A percentile compares a stretch with the other conserved stretches of the same genome.
phyloP scores from a whole-genome alignment of 2,888 invertebrate species.

The Cylloceria caligata region DNA sequence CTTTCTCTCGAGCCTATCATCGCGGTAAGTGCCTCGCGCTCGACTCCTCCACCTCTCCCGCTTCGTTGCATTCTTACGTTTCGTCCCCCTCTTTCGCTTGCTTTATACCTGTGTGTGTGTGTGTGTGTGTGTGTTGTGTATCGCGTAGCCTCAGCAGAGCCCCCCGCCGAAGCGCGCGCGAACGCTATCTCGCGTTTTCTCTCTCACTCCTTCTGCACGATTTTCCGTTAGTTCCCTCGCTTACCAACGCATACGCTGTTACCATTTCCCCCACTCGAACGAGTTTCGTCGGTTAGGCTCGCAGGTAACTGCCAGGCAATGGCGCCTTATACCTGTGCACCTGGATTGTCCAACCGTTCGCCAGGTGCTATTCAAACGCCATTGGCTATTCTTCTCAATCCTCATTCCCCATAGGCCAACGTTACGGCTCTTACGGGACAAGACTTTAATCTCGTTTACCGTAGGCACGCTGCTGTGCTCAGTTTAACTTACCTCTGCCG shows the following conservation, averaged over 20 bases:
- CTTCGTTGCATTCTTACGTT: slow-evolving; percentile 52
- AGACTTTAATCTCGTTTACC: slow-evolving; percentile 83
- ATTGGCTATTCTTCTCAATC: slow-evolving; percentile 68
- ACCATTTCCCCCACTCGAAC: slow-evolving; percentile 10
- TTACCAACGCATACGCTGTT: not conserved
- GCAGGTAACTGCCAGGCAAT: slow-evolving; percentile 77
- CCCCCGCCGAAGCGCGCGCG: slow-evolving; percentile 22
- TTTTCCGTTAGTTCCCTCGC: slow-evolving; percentile 16
- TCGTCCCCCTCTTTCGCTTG: slow-evolving; percentile 31
- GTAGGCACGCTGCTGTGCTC: slow-evolving; percentile 79
- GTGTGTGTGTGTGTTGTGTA: too few relatives aligned
- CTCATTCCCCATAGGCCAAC: slow-evolving; percentile 26
- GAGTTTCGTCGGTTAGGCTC: slow-evolving; percentile 44
- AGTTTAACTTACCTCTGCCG: slow-evolving; percentile 82
- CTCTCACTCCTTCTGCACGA: slow-evolving; percentile 47
- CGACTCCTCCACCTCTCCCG: slow-evolving; percentile 28
- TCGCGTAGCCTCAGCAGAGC: slow-evolving; percentile 27
- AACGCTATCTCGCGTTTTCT: slow-evolving; percentile 28
- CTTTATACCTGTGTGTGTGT: slow-evolving; percentile 8
- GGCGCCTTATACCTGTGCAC: slow-evolving; percentile 78
- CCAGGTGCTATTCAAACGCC: slow-evolving; percentile 72
- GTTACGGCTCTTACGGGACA: slow-evolving; percentile 57
- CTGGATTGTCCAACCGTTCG: slow-evolving; percentile 75
- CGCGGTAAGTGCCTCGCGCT: slow-evolving; percentile 34
- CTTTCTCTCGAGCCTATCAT: slow-evolving; percentile 32